phyloP scores from a whole-genome alignment of 2,888 invertebrate genomes.

The Erebia aethiops region DNA sequence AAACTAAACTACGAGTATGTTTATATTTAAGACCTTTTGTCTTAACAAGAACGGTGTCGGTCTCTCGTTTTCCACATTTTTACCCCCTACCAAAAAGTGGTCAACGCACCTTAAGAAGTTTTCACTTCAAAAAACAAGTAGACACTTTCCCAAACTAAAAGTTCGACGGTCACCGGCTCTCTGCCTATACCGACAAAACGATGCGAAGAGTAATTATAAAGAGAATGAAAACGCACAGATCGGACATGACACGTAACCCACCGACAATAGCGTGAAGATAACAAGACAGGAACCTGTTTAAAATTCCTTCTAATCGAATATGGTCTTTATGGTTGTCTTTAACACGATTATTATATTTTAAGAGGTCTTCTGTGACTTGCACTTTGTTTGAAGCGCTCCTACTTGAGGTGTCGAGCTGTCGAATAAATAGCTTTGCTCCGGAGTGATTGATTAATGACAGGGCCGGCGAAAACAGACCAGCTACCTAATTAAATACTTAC shows the following conservation, averaged over 20 bases:
- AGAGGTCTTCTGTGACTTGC: slow-evolving; percentile 80
- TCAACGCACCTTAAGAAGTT: too few relatives aligned
- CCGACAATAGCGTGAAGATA: slow-evolving; percentile 69
- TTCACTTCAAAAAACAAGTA: too few relatives aligned
- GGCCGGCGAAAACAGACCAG: slow-evolving; percentile 71
- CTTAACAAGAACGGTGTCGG: too few relatives aligned
- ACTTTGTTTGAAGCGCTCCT: slow-evolving; percentile 59
- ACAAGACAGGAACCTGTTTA: slow-evolving; percentile 78
- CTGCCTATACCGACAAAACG: slow-evolving; percentile 50
- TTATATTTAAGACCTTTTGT: too few relatives aligned
- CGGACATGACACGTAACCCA: slow-evolving; percentile 62
- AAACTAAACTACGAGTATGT: too few relatives aligned
- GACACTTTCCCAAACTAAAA: not conserved
- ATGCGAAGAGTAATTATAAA: slow-evolving; percentile 63
- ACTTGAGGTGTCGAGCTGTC: slow-evolving; percentile 76
- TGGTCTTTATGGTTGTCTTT: slow-evolving; percentile 79
- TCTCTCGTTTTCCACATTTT: too few relatives aligned
- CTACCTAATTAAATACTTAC: slow-evolving; percentile 76
- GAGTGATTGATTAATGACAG: slow-evolving; percentile 81
- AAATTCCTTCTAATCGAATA: slow-evolving; percentile 76
- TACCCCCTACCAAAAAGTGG: too few relatives aligned
- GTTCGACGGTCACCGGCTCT: slow-evolving; percentile 14
- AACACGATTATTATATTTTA: slow-evolving; percentile 83
- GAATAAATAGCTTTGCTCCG: slow-evolving; percentile 67
- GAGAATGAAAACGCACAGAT: slow-evolving; percentile 63